Conservation (phyloP, 1,140 invertebrate species). For the Conopomorpha cramerella region DNA sequence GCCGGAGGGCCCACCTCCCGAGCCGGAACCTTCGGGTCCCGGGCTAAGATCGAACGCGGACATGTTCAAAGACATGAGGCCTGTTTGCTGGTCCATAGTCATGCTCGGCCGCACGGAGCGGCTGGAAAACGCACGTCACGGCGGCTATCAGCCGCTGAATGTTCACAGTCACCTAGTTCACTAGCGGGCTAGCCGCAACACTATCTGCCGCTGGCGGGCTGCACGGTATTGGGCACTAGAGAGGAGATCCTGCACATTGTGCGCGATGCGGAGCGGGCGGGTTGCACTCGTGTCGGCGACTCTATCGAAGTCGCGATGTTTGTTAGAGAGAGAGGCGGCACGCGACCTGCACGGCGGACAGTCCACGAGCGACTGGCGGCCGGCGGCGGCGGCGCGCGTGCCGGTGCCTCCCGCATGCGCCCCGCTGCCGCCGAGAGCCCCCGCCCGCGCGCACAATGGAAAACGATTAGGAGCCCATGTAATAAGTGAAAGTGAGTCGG, state of each 20-base stretch:
- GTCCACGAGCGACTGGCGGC: conserved; percentile 51
- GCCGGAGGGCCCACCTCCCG: conserved; percentile 47
- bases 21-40: conserved; percentile 66
- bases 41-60: conserved; percentile 79
- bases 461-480: conserved; percentile 68
- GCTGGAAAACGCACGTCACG: conserved; percentile 39
- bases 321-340: conserved; percentile 16
- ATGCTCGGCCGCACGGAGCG: conserved; percentile 55
- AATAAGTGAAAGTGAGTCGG: conserved; percentile 72
- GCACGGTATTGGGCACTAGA: conserved; percentile 50
- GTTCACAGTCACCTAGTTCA: conserved; percentile 57
- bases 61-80: conserved; percentile 84
- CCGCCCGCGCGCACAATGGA: conserved; percentile 63
- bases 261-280: too few relatives aligned
- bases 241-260: conserved; percentile 51
- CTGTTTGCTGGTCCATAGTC: conserved; percentile 71
- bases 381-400: conserved; percentile 43
- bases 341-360: conserved; percentile 39
- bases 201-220: conserved; percentile 50
- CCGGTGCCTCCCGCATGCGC: conserved; percentile 56
- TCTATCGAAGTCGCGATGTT: conserved; percentile 7
- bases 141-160: conserved; percentile 47
- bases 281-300: too few relatives aligned
- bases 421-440: conserved; percentile 57
- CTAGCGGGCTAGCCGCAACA: conserved; percentile 54